Evolutionary conservation across 2,797 vertebrate species (phyloP), one percentile per base, ranked within the genome.

Genomic region (Leptatherina wallacei): DNA sequence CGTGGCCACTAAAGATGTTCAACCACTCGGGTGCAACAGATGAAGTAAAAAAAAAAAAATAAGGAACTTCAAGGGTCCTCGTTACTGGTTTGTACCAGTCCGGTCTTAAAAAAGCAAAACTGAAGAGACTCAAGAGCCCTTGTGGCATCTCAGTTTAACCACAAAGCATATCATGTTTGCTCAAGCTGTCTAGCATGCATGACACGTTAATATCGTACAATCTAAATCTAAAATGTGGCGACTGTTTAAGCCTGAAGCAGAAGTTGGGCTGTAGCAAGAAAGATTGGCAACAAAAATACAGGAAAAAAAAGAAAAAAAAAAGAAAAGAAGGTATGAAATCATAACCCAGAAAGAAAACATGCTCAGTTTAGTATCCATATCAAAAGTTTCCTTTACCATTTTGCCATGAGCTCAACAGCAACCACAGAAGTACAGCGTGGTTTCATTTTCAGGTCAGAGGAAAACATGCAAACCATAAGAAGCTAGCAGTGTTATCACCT

Each of bases 1-100:
- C 61, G 62, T 27, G 3, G 56, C 22, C 1, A 30, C n/a, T 22
- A 3, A 56, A 55, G 5, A 54, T 9, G 47, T 73, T 66, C 40
- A 12, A 5, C 8, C 27, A 16, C 56, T 32, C 72, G 35, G 42
- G 65, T 29, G 66, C 38, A 64, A 59, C 38, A 22, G n/a, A 27
- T n/a, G 42, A 55, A 30, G 16, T 27, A 1, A 27, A 27, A 27
- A 38, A n/a, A 40, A 68, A 55, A 38, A 33, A 36, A 1, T 65
- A 20, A 14, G 65, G 65, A 74, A 62, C 8, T 32, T 78, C 18
- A 65, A 85, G 61, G 40, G 85, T 58, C 60, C 69, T 90, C 65
- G 52, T 27, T 61, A 71, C 35, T 80, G 61, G 61, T 52, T 13
- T 20, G 47, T n/a, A 66, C 30, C 47, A 10, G 65, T 40, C 52